Evolutionary conservation across 1,140 invertebrate species (phyloP).

Genomic region (Musca vetustissima): DNA sequence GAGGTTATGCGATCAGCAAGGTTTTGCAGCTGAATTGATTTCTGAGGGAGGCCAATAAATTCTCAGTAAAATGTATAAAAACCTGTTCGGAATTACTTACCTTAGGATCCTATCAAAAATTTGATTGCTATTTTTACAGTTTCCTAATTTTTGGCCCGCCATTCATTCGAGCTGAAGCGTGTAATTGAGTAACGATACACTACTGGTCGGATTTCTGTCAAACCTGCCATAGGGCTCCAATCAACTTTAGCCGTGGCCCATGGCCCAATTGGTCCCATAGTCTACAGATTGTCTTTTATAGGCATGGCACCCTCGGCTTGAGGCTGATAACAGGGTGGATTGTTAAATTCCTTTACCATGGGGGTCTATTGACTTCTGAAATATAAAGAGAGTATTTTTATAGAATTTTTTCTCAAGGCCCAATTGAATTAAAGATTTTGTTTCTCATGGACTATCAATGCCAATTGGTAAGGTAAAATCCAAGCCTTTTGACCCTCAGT

Average conservation of each 20-base stretch:
- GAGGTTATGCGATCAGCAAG: slow-evolving; percentile 61
- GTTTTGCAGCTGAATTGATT: slow-evolving; percentile 56
- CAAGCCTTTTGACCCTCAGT: no score
- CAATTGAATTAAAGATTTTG: no score
- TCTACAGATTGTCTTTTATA: slow-evolving; percentile 44
- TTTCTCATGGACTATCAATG: no score
- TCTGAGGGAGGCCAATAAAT: slow-evolving; percentile 26
- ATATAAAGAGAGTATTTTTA: no score
- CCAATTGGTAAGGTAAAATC: no score
- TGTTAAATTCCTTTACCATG: slow-evolving; percentile 43
- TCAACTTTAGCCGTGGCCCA: slow-evolving; percentile 70
- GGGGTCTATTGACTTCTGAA: slow-evolving; percentile 34
- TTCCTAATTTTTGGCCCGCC: slow-evolving; percentile 66
- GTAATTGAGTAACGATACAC: slow-evolving; percentile 75
- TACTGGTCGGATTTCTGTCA: slow-evolving; percentile 70
- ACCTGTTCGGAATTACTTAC: neutral
- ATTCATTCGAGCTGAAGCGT: slow-evolving; percentile 68
- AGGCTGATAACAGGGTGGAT: slow-evolving; percentile 59
- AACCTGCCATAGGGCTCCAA: slow-evolving; percentile 66
- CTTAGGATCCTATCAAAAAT: slow-evolving; percentile 19
- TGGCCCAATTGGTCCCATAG: slow-evolving; percentile 60
- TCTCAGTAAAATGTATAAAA: neutral
- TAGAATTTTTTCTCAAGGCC: no score
- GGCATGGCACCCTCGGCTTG: slow-evolving; percentile 60
- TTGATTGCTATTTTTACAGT: slow-evolving; percentile 58